A percentile compares a stretch with the other conserved stretches of the same genome.
phyloP scores from a whole-genome alignment of 2,797 vertebrate genomes.

The Sebastes jordani region DNA sequence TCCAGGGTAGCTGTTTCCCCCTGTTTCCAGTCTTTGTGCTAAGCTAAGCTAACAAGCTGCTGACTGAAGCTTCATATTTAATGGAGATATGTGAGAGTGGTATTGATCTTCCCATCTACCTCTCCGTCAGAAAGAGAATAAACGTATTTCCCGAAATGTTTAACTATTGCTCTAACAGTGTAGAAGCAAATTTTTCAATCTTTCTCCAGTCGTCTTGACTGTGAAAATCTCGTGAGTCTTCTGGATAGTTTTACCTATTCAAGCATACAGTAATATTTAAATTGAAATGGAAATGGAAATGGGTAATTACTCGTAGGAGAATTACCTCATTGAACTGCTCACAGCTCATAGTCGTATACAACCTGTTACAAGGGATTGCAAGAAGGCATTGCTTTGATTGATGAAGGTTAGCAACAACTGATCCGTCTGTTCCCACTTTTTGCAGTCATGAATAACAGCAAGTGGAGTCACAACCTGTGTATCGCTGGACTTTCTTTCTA shows the following conservation, averaged over 20 bases:
- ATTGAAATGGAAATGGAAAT: not conserved
- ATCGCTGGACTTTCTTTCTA: not conserved
- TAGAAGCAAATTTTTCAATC: not conserved
- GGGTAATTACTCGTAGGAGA: not conserved
- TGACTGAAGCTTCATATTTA: not conserved
- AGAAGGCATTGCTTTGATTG: not conserved
- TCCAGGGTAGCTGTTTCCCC: not conserved
- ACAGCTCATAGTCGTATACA: not conserved
- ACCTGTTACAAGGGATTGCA: not conserved
- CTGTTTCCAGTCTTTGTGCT: not conserved
- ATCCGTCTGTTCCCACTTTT: not conserved
- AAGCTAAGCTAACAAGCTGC: not conserved
- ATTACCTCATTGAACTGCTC: not conserved
- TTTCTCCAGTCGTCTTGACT: not conserved
- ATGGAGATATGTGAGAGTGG: not conserved
- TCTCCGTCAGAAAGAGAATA: not conserved
- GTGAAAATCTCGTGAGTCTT: not conserved
- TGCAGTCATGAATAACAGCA: not conserved
- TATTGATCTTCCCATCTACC: not conserved
- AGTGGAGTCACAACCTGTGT: not conserved
- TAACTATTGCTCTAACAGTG: not conserved
- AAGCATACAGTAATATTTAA: not conserved
- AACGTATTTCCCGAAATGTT: not conserved
- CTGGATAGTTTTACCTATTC: not conserved
- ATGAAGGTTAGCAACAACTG: not conserved